Evolutionary conservation across 2,888 invertebrate species (phyloP).

Genomic region (Elmis aenea): DNA sequence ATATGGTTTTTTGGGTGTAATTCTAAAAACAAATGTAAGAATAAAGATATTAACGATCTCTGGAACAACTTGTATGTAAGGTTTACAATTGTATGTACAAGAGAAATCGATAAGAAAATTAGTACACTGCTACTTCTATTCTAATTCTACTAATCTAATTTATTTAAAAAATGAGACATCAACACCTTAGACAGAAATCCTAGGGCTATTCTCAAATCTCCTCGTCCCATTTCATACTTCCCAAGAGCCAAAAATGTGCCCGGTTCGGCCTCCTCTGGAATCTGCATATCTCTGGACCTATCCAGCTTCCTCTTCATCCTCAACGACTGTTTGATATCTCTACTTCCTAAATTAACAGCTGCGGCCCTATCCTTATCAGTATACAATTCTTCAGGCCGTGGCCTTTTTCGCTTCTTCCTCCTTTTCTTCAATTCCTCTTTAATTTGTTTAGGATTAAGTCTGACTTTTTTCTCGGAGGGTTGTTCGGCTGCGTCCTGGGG

Average conservation of each 20-base stretch:
- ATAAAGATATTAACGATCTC: too few relatives aligned
- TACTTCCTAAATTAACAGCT: conserved; percentile 80
- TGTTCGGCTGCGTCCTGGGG: neutral
- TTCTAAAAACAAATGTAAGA: too few relatives aligned
- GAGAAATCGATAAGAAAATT: too few relatives aligned
- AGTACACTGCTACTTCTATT: too few relatives aligned
- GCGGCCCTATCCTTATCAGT: conserved; percentile 90
- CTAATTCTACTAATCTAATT: too few relatives aligned
- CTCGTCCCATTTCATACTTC: conserved; percentile 69
- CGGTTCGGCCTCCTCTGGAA: conserved; percentile 76
- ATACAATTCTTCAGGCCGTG: conserved; percentile 66
- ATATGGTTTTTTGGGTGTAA: too few relatives aligned
- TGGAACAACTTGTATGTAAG: too few relatives aligned
- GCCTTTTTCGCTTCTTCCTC: conserved; percentile 39
- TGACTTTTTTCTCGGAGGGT: neutral
- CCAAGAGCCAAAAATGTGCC: conserved; percentile 71
- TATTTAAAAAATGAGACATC: too few relatives aligned
- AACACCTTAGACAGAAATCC: conserved; percentile 74
- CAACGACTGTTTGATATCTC: conserved; percentile 80
- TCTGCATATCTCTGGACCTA: conserved; percentile 63
- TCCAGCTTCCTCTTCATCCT: conserved; percentile 76
- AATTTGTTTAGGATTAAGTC: conserved; percentile 32
- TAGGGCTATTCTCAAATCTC: conserved; percentile 67
- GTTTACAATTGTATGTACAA: too few relatives aligned
- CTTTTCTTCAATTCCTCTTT: conserved; percentile 37